Evolutionary conservation across 2,797 vertebrate genomes (phyloP).

Genomic region (Lepilemur ruficaudatus): DNA sequence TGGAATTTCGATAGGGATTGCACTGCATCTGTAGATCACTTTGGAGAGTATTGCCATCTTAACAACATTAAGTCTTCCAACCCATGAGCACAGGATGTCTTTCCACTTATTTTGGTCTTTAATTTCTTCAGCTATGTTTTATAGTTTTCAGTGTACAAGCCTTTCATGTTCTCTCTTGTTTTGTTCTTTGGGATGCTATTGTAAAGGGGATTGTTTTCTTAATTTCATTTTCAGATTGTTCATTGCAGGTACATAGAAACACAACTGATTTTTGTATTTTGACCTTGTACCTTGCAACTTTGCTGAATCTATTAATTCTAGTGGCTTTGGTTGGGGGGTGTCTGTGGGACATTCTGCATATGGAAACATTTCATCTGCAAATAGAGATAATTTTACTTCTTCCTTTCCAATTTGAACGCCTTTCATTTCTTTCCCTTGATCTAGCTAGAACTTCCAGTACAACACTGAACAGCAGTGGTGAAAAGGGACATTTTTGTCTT

Average conservation of each 20-base stretch:
- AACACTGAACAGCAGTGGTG: background rate
- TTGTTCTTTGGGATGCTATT: background rate
- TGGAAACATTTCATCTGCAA: background rate
- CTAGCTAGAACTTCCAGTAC: background rate
- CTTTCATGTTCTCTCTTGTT: background rate
- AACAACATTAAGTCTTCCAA: background rate
- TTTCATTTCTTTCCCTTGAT: background rate
- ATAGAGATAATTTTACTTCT: background rate
- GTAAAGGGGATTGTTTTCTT: background rate
- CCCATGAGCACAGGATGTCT: background rate
- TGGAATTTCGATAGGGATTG: background rate
- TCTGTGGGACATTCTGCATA: background rate
- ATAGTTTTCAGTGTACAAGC: background rate
- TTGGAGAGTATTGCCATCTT: background rate
- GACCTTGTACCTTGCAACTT: background rate
- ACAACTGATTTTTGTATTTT: background rate
- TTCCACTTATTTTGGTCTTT: background rate
- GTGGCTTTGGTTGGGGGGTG: fast-evolving
- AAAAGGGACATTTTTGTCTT: background rate
- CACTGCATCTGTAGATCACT: background rate
- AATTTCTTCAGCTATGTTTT: background rate
- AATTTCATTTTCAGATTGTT: background rate
- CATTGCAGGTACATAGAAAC: background rate
- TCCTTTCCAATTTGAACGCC: background rate
- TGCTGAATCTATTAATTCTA: background rate